Base-by-base conservation (phyloP, 2,113 vertebrate genomes). In the Carlito syrichta region DNA sequence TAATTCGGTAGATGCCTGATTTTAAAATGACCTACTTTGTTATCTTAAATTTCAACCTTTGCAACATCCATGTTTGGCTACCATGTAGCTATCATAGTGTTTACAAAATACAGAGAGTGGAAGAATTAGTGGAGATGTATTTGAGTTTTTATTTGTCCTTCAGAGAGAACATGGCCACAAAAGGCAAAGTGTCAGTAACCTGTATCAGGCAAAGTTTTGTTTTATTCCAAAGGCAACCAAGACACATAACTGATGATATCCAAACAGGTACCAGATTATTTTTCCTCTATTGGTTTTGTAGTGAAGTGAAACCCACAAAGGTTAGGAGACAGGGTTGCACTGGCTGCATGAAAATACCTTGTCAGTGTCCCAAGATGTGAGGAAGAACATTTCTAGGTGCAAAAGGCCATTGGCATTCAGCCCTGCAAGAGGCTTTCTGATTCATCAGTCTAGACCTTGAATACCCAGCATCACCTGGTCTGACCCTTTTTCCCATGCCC, bases 21-120 rank as follows among this genome's bases (percentile, higher is more conserved):
- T 96, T 91, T 86, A 62, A 87, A 77, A n/a, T 92, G 52, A 43
- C 87, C 69, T 97, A 81, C 58, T 92, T 96, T 79, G 58, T 82
- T 81, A 95, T 50, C 89, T 94, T 78, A 91, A 89, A 96, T 96
- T 96, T 88, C 84, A 86, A 50, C 56, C 54, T 54, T 35, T 74
- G 30, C 38, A 69, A 5, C 40, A 40, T 84, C 66, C 45, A 30
- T 5, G 10, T 52, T 60, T 84, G 66, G 8, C 71, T 48, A 60
- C 30, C 52, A 23, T 20, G 14, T 14, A 43, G 52, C 16, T 79
- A 7, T 27, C 43, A 20, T 5, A 45, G 48, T 68, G 9, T 79
- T 93, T 89, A 73, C 5, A 48, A 48, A 58, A 84, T 45, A 63
- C 5, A 76, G 56, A 69, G 58, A 86, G 45, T 48, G 10, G 13